Percentiles rank a stretch among this genome's conserved stretches.
phyloP scores from a whole-genome alignment of 2,113 vertebrate species.

The Mirounga angustirostris region DNA sequence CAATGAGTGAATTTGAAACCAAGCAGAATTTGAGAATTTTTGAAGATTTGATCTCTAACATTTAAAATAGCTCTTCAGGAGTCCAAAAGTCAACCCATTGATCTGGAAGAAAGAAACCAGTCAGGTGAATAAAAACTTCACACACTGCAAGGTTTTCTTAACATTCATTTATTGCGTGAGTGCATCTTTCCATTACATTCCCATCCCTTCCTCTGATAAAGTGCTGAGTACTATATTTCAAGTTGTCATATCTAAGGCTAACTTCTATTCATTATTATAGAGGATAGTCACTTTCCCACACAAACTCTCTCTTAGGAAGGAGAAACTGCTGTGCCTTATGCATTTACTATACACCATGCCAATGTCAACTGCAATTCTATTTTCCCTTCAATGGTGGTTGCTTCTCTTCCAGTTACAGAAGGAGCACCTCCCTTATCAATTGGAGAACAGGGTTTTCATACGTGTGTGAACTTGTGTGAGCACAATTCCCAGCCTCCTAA shows the following conservation, averaged over 20 bases:
- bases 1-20: neutral
- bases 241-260: slow-evolving; percentile 72
- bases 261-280: slow-evolving; percentile 70
- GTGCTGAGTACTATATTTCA: slow-evolving; percentile 65
- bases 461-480: neutral
- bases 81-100: slow-evolving; percentile 72
- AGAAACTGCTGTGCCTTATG: neutral
- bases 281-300: neutral
- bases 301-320: slow-evolving; percentile 37
- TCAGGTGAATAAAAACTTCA: slow-evolving; percentile 87
- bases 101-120: slow-evolving; percentile 82
- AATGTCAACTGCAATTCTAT: neutral
- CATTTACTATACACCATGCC: neutral
- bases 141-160: slow-evolving; percentile 79
- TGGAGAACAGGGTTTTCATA: neutral
- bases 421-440: neutral
- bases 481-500: neutral
- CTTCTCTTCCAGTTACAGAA: neutral
- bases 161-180: slow-evolving; percentile 87
- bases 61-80: neutral
- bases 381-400: neutral
- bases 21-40: neutral
- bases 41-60: neutral
- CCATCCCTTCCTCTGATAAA: slow-evolving; percentile 78
- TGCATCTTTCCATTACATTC: slow-evolving; percentile 84